These are phyloP conservation scores for Globodera rostochiensis DNA, from an alignment of 1,140 invertebrate genomes.

Conservation along the genomic window DNA sequence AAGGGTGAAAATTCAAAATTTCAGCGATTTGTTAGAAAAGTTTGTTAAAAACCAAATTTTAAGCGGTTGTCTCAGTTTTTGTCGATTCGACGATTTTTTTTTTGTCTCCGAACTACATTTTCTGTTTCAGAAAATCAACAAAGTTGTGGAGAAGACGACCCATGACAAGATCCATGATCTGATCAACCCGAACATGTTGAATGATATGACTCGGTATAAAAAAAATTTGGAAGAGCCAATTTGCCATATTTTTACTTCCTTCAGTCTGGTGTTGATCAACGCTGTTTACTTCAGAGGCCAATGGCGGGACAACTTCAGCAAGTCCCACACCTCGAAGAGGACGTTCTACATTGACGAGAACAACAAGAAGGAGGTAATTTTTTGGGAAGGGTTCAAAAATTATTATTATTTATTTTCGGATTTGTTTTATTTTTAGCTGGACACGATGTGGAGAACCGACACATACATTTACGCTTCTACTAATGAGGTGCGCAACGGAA, in stretches of 20 bases:
- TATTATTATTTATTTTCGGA: not conserved
- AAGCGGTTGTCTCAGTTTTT: too few species aligned
- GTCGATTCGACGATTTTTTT: too few species aligned
- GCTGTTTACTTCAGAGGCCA: slow-evolving; percentile 49
- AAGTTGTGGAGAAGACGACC: slow-evolving; percentile 44
- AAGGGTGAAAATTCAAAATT: too few species aligned
- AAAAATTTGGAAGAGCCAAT: too few species aligned
- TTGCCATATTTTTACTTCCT: not conserved
- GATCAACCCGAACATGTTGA: slow-evolving; percentile 19
- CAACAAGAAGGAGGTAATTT: slow-evolving; percentile 31
- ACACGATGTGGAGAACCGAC: not conserved
- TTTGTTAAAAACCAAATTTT: too few species aligned
- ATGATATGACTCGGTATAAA: slow-evolving; percentile 27
- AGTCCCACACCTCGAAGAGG: slow-evolving; percentile 26
- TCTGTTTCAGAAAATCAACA: slow-evolving; percentile 36
- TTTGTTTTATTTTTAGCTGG: not conserved
- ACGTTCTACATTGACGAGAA: slow-evolving; percentile 38
- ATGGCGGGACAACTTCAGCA: slow-evolving; percentile 36
- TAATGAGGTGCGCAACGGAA: not conserved
- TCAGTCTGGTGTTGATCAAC: slow-evolving; percentile 44
- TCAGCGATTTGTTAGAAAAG: too few species aligned
- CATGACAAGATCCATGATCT: slow-evolving; percentile 43
- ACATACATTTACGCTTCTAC: not conserved
- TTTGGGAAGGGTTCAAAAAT: too few species aligned
- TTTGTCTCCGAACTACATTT: not conserved